Evolutionary conservation across 1,140 invertebrate genomes (phyloP).

Genomic region (Caenorhabditis remanei): DNA sequence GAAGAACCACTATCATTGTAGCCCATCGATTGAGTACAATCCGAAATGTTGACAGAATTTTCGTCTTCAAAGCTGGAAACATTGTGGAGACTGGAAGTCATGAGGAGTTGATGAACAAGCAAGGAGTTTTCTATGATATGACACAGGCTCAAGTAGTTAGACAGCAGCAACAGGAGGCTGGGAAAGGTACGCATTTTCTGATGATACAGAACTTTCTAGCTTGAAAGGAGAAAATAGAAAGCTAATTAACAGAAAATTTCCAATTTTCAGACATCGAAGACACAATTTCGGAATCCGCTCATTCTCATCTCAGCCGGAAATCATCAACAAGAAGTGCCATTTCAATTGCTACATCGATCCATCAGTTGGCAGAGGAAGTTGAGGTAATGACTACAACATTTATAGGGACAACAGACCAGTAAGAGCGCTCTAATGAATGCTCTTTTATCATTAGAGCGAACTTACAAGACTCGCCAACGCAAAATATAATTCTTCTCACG

Average conservation of each 20-base stretch:
- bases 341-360: slow-evolving; percentile 14
- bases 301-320: slow-evolving; percentile 33
- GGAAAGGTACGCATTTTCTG: slow-evolving; percentile 3
- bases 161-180: slow-evolving; percentile 62
- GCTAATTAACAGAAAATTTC: no score
- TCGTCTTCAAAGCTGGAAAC: slow-evolving; percentile 73
- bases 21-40: slow-evolving; percentile 86
- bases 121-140: slow-evolving; percentile 80
- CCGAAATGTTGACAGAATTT: slow-evolving; percentile 83
- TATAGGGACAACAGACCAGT: no score
- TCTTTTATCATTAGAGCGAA: no score
- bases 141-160: slow-evolving; percentile 81
- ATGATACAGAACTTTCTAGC: neutral
- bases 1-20: slow-evolving; percentile 85
- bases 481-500: neutral
- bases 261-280: slow-evolving; percentile 13
- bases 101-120: slow-evolving; percentile 79
- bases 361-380: slow-evolving; percentile 33
- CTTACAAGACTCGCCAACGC: neutral
- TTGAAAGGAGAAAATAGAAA: no score
- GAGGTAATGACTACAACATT: neutral
- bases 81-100: slow-evolving; percentile 79
- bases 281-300: slow-evolving; percentile 20
- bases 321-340: slow-evolving; percentile 26
- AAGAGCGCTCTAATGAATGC: no score